Evolutionary conservation across 2,113 vertebrate species (phyloP), one percentile per base, ranked within the genome.

Genomic region (Prunella fulvescens): DNA sequence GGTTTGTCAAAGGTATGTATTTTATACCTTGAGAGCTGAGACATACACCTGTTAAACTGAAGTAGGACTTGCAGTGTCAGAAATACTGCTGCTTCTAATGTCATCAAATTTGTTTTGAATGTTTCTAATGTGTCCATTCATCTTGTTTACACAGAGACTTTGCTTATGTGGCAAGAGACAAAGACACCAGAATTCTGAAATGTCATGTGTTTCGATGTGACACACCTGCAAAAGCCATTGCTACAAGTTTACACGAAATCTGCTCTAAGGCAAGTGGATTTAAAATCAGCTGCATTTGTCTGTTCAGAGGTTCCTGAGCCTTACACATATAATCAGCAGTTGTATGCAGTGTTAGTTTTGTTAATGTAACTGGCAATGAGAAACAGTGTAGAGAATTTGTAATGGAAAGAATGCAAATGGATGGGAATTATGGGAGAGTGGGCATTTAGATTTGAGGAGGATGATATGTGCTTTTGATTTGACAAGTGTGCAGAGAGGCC

Each of bases 181-280:
- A 98, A 97, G 99, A 99, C 90, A 99, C 99, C 22, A 98, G 99
- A 92, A 99, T 99, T 96, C 98, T 99, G 98, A 99, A 99, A 99
- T 99, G 99, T 98, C 99, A 99, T 97, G 99, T 99, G 92, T 99
- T 99, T 96, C 99, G 99, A 96, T 99, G 99, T 99, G 99, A 99
- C 98, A 99, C 99, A 11, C 99, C 99, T 51, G 99, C 99, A 80
- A 99, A 99, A 99, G 99, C 99, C 98, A 99, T 99, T 11, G 99
- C 99, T 96, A 99, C 99, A 19, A 99, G 99, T 95, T 98, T 99
- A 95, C 99, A 99, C 70, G 99, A 99, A 97, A 99, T 99, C 98
- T 99, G 99, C 97, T 99, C 99, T 88, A 98, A 99, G 99, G 99
- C 98, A 97, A 98, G 98, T 96, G 33, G 67, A 40, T 78, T 78